Evolutionary conservation across 2,888 invertebrate species (phyloP).

Genomic region (Hypselothyrea guttata): DNA sequence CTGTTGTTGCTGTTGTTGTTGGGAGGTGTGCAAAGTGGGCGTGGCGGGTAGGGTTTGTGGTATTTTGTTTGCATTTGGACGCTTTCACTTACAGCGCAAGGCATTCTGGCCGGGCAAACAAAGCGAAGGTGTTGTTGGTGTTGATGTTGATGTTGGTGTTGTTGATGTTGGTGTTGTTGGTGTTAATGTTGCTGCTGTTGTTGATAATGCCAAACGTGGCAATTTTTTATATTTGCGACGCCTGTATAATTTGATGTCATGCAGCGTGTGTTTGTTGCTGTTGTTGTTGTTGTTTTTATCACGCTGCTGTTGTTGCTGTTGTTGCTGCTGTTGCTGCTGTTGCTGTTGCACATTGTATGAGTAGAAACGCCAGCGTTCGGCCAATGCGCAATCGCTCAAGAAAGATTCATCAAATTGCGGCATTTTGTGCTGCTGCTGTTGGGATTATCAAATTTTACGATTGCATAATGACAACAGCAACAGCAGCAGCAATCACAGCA

Average conservation of each 20-base stretch:
- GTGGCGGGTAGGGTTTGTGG: neutral
- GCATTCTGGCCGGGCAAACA: constrained; percentile 77
- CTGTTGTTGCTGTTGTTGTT: neutral
- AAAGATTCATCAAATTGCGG: constrained; percentile 82
- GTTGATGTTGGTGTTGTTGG: constrained; percentile 19
- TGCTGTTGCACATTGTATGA: constrained; percentile 74
- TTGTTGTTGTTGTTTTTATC: constrained; percentile 15
- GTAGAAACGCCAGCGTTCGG: constrained; percentile 75
- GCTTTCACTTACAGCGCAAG: constrained; percentile 76
- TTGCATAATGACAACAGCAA: constrained; percentile 70
- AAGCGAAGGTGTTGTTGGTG: constrained; percentile 48
- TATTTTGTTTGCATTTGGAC: constrained; percentile 14
- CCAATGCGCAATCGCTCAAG: constrained; percentile 78
- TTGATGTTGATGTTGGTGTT: too few species aligned
- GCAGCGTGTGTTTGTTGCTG: constrained; percentile 48
- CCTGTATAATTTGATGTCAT: constrained; percentile 71
- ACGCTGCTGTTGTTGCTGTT: constrained; percentile 8
- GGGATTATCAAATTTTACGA: constrained; percentile 39
- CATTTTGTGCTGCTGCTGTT: constrained; percentile 32
- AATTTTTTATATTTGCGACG: constrained; percentile 72
- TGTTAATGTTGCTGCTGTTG: constrained; percentile 30
- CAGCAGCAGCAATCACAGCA: constrained; percentile 10
- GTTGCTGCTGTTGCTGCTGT: constrained; percentile 18
- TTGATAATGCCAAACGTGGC: constrained; percentile 66
- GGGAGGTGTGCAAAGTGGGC: neutral